A percentile compares a stretch with the other conserved stretches of the same genome.
Evolutionary conservation across 2,797 vertebrate genomes (phyloP).

Genomic region (Acanthornis magna): DNA sequence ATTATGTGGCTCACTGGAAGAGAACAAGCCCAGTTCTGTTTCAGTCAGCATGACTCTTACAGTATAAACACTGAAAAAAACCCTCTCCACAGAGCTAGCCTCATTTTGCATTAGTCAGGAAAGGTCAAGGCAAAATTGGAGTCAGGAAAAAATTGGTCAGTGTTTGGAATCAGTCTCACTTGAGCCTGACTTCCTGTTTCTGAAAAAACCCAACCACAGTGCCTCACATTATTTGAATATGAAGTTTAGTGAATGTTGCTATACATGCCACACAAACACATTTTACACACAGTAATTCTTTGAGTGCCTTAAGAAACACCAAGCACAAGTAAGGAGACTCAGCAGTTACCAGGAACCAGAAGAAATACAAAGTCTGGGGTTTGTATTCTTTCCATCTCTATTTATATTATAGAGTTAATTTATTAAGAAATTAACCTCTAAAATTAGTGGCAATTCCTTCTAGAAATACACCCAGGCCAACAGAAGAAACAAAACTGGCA

Average conservation of each 20-base stretch:
- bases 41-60: slow-evolving; percentile 62
- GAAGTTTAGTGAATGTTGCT: neutral
- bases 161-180: slow-evolving; percentile 58
- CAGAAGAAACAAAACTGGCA: neutral
- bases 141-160: slow-evolving; percentile 54
- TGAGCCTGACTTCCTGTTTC: slow-evolving; percentile 52
- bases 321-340: neutral
- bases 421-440: slow-evolving; percentile 17
- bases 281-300: neutral
- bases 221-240: neutral
- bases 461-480: neutral
- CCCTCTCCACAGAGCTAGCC: neutral
- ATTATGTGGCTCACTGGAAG: slow-evolving; percentile 58
- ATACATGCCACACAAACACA: neutral
- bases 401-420: slow-evolving; percentile 23
- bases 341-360: neutral
- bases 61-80: slow-evolving; percentile 52
- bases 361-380: neutral
- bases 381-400: neutral
- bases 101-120: slow-evolving; percentile 64
- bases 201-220: neutral
- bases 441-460: neutral
- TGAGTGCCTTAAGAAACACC: neutral
- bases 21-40: slow-evolving; percentile 62
- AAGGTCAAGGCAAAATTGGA: slow-evolving; percentile 61